phyloP scores from a whole-genome alignment of 2,888 invertebrate species.

The Nudaria mundana region DNA sequence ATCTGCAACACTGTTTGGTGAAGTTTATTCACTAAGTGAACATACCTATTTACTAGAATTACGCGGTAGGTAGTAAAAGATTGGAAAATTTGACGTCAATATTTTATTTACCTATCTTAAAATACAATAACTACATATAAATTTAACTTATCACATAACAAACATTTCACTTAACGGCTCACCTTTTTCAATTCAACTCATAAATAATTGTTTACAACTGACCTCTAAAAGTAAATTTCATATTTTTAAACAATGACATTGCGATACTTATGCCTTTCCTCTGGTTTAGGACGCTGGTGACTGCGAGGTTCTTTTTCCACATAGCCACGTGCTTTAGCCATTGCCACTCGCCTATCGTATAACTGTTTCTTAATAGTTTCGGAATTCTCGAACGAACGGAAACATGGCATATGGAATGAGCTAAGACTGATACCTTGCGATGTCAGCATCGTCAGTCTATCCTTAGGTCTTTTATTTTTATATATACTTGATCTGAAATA shows the following conservation, averaged over 20 bases:
- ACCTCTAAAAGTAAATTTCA: no score
- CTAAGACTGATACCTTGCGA: conserved; percentile 62
- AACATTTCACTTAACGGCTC: conserved; percentile 42
- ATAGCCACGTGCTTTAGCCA: conserved; percentile 10
- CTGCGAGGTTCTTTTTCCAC: neutral
- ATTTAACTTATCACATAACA: conserved; percentile 61
- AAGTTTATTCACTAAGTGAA: no score
- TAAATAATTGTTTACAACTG: no score
- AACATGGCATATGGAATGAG: conserved; percentile 68
- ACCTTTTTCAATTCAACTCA: neutral
- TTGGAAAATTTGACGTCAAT: no score
- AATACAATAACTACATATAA: conserved; percentile 56
- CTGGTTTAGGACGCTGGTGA: neutral
- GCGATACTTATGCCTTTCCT: neutral
- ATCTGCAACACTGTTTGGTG: no score
- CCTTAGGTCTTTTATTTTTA: conserved; percentile 48
- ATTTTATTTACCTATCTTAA: conserved; percentile 33
- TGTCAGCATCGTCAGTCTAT: conserved; percentile 44
- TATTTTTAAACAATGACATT: neutral
- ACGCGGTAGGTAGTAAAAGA: neutral
- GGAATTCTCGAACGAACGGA: conserved; percentile 59
- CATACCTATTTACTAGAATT: no score
- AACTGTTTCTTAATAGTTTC: conserved; percentile 55
- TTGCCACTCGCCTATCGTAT: conserved; percentile 33
- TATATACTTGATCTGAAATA: conserved; percentile 52